These are phyloP conservation scores for Trachythela sp. DNA, from an alignment of 64 coral and sea anemone species.

Conservation along the genomic window DNA sequence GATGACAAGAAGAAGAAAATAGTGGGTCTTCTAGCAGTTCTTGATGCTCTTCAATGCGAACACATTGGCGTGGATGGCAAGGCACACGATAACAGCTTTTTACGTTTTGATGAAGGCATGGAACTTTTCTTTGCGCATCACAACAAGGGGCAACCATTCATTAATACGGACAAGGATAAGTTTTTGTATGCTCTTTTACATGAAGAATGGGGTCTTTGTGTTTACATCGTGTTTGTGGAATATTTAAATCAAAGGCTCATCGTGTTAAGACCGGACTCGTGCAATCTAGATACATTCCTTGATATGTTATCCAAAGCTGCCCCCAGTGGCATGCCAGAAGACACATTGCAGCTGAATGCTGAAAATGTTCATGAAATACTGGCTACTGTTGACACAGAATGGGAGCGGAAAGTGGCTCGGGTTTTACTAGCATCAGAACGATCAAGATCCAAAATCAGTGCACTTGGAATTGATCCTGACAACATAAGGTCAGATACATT, in stretches of 20 bases:
- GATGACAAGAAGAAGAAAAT: too few relatives aligned
- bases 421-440: slow-evolving; percentile 22
- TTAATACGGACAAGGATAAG: neutral
- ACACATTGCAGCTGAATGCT: slow-evolving; percentile 4
- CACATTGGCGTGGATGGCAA: too few relatives aligned
- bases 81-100: too few relatives aligned
- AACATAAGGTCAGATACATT: slow-evolving; percentile 1
- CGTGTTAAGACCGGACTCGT: slow-evolving; percentile 22
- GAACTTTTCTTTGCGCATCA: too few relatives aligned
- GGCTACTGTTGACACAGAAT: slow-evolving; percentile 34
- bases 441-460: slow-evolving; percentile 5
- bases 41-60: too few relatives aligned
- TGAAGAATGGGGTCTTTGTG: slow-evolving; percentile 39
- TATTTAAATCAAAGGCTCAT: slow-evolving; percentile 21
- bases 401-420: slow-evolving; percentile 39
- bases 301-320: neutral
- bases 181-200: neutral
- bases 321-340: neutral
- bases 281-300: slow-evolving; percentile 24
- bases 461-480: slow-evolving; percentile 30
- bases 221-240: slow-evolving; percentile 31
- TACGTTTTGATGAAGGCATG: too few relatives aligned
- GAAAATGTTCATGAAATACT: neutral
- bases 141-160: neutral
- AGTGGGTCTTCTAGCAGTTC: slow-evolving; percentile 39